Percentiles rank a stretch among this genome's conserved stretches.
These are phyloP conservation scores for Zeuzera pyrina DNA, from an alignment of 2,888 invertebrate genomes.

Conservation along the genomic window DNA sequence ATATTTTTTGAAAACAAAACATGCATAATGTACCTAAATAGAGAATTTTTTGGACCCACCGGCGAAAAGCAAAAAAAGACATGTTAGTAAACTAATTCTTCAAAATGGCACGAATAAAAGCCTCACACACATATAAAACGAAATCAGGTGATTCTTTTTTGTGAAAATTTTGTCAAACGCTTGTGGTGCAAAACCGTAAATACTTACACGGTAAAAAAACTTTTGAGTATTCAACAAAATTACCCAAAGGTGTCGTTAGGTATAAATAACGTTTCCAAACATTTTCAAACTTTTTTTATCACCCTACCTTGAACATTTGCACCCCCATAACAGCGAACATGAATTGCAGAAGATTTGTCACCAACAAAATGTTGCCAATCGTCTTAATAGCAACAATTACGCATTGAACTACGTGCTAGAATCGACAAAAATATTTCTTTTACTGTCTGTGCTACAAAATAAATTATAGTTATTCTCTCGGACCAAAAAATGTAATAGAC, in stretches of 20 bases:
- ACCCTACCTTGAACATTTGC: slow-evolving; percentile 99
- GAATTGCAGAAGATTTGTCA: slow-evolving; percentile 99
- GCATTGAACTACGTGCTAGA: slow-evolving; percentile 99
- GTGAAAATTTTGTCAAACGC: slow-evolving; percentile 10
- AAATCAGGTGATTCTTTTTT: slow-evolving; percentile 36
- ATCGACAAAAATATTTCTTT: slow-evolving; percentile 5
- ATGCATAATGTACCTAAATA: slow-evolving; percentile 34
- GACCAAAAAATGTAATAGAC: slow-evolving; percentile 3
- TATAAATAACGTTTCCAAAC: slow-evolving; percentile 13
- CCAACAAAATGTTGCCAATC: slow-evolving; percentile 99
- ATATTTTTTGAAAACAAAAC: slow-evolving; percentile 28
- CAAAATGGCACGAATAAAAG: slow-evolving; percentile 32
- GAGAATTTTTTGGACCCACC: slow-evolving; percentile 65
- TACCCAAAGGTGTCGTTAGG: slow-evolving; percentile 65
- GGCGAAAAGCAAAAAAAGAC: slow-evolving; percentile 33
- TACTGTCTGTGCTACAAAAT: neutral
- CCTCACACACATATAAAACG: slow-evolving; percentile 46
- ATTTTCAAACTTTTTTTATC: slow-evolving; percentile 19
- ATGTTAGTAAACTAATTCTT: slow-evolving; percentile 39
- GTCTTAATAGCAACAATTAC: slow-evolving; percentile 99
- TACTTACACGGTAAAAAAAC: neutral
- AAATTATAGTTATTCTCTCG: neutral
- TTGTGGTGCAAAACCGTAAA: neutral
- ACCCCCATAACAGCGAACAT: slow-evolving; percentile 99
- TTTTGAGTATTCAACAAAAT: slow-evolving; percentile 17